phyloP scores from a whole-genome alignment of 2,888 invertebrate genomes.

The Parascotia fuliginaria region DNA sequence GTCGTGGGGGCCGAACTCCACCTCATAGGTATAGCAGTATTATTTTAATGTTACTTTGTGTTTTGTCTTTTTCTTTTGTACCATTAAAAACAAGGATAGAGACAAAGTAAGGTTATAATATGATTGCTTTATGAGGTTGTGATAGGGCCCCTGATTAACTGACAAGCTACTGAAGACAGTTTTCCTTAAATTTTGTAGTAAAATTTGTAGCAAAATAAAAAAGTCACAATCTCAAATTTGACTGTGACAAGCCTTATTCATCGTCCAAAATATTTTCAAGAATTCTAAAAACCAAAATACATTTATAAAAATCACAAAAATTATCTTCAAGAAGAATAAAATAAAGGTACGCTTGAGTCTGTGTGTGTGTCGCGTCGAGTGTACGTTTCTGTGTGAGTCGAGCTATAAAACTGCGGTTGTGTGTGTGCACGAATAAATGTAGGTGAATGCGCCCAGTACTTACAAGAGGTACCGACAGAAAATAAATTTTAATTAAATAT shows the following conservation, averaged over 20 bases:
- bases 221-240: too few relatives aligned
- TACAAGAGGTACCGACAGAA: conserved; percentile 61
- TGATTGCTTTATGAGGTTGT: too few relatives aligned
- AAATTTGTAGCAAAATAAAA: too few relatives aligned
- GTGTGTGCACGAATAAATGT: conserved; percentile 82
- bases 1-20: too few relatives aligned
- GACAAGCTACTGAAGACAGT: too few relatives aligned
- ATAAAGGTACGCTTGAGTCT: conserved; percentile 65
- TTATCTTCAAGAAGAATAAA: conserved; percentile 37
- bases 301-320: conserved; percentile 31
- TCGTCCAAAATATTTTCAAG: conserved; percentile 1
- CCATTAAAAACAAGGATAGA: too few relatives aligned
- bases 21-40: too few relatives aligned
- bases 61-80: too few relatives aligned
- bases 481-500: conserved; percentile 44
- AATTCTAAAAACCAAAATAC: not conserved
- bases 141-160: too few relatives aligned
- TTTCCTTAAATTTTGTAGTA: too few relatives aligned
- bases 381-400: conserved; percentile 50
- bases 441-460: conserved; percentile 78
- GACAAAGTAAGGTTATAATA: too few relatives aligned
- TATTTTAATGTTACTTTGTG: too few relatives aligned
- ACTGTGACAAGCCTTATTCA: not conserved
- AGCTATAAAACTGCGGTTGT: conserved; percentile 72
- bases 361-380: conserved; percentile 64